Conservation (phyloP, 2,797 vertebrate species). For the Antennarius maculatus region DNA sequence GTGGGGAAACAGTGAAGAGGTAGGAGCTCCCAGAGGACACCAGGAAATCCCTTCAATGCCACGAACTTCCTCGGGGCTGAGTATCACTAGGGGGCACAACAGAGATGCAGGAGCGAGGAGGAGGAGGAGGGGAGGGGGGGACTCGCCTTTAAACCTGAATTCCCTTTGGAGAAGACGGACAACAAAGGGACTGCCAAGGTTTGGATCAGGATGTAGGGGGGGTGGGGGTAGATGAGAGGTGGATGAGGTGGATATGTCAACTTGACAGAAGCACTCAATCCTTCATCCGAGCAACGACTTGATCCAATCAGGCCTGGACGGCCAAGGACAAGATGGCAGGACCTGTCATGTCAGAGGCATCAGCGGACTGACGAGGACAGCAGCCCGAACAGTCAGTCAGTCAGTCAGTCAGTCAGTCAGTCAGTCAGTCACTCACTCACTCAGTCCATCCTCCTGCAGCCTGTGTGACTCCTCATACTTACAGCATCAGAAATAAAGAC, state of each 20-base stretch:
- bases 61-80: conserved; percentile 48
- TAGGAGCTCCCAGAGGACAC: conserved; percentile 54
- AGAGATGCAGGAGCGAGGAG: not conserved
- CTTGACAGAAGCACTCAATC: conserved; percentile 73
- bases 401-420: not conserved
- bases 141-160: conserved; percentile 41
- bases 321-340: conserved; percentile 69
- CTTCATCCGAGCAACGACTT: conserved; percentile 68
- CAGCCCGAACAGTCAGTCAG: conserved; percentile 2
- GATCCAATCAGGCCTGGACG: conserved; percentile 65
- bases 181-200: conserved; percentile 59
- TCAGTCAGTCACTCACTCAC: not conserved
- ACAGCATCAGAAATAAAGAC: conserved; percentile 16
- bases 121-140: not conserved
- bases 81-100: conserved; percentile 20
- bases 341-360: conserved; percentile 76
- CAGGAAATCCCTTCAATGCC: conserved; percentile 55
- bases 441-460: conserved; percentile 2
- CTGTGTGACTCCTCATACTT: conserved; percentile 35
- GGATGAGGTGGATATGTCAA: conserved; percentile 62
- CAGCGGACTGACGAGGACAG: conserved; percentile 58
- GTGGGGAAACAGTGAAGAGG: conserved; percentile 23
- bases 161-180: conserved; percentile 32
- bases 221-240: conserved; percentile 13
- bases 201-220: conserved; percentile 17